Evolutionary conservation across 2,888 invertebrate genomes (phyloP).

Genomic region (Fragum sueziense): DNA sequence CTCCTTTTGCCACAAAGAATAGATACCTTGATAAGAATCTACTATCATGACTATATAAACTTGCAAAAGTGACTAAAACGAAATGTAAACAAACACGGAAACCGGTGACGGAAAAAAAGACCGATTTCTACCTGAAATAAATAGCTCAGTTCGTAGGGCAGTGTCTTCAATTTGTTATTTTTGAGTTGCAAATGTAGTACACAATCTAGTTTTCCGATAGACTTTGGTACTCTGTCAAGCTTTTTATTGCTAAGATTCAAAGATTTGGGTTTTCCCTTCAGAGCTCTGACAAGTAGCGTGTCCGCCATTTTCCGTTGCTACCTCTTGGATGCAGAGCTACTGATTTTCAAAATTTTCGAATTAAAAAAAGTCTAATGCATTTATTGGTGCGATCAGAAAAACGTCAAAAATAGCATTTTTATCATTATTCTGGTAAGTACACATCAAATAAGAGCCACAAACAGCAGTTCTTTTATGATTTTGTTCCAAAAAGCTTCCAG

Average conservation of each 20-base stretch:
- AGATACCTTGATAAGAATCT: too few relatives aligned
- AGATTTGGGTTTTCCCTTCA: constrained; percentile 77
- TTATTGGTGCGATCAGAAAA: not conserved
- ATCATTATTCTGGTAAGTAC: too few relatives aligned
- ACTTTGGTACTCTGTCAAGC: constrained; percentile 76
- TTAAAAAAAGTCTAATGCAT: not conserved
- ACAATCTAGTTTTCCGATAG: constrained; percentile 76
- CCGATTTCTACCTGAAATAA: constrained; percentile 71
- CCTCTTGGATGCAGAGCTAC: not conserved
- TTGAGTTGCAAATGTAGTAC: constrained; percentile 74
- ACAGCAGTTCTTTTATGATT: too few relatives aligned
- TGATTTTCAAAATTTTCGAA: not conserved
- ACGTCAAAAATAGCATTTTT: not conserved
- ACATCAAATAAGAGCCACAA: too few relatives aligned
- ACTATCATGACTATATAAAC: too few relatives aligned
- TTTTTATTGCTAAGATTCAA: constrained; percentile 79
- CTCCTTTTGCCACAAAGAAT: too few relatives aligned
- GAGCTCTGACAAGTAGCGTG: constrained; percentile 74
- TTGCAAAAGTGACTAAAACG: too few relatives aligned
- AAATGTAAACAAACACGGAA: not conserved
- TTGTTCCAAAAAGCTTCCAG: too few relatives aligned
- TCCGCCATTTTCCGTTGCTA: constrained; percentile 77
- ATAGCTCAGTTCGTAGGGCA: constrained; percentile 77
- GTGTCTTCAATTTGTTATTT: constrained; percentile 74
- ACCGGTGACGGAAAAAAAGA: not conserved